A percentile compares a stretch with the other conserved stretches of the same genome.
Evolutionary conservation across 2,113 vertebrate genomes (phyloP).

Genomic region (Syrmaticus mikado): DNA sequence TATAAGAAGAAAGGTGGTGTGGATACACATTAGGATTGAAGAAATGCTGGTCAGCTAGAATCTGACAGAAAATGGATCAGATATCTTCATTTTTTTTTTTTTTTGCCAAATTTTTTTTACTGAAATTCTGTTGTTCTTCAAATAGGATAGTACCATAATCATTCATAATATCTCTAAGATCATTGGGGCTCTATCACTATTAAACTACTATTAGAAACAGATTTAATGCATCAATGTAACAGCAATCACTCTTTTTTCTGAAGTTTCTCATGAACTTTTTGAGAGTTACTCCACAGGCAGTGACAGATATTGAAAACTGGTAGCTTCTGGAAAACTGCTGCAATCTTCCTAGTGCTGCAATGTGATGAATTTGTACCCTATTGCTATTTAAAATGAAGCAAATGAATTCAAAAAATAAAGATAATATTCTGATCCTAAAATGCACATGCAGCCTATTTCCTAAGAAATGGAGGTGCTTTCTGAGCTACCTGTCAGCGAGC

Average conservation of each 20-base stretch:
- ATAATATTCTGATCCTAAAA: background rate
- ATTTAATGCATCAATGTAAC: background rate
- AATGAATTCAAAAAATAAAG: background rate
- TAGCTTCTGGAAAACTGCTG: background rate
- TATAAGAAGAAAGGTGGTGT: background rate
- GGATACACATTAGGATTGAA: background rate
- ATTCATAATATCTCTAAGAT: background rate
- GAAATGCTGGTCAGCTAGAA: background rate
- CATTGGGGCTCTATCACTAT: background rate
- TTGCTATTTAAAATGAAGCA: background rate
- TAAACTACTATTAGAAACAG: background rate
- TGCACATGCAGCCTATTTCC: background rate
- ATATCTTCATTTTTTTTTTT: background rate
- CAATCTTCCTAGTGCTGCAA: background rate
- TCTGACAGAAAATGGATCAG: conserved; percentile 5
- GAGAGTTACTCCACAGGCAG: background rate
- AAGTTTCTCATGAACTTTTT: background rate
- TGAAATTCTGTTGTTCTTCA: background rate
- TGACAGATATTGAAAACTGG: background rate
- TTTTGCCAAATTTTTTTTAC: background rate
- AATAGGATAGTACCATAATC: background rate
- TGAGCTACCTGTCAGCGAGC: background rate
- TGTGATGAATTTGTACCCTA: background rate
- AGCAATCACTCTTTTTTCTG: background rate
- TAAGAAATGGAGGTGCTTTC: background rate